A percentile compares a stretch with the other conserved stretches of the same genome.
These are phyloP conservation scores for zebrafish (Danio rerio) DNA, from an alignment of 2,113 vertebrate genomes.

Conservation along the genomic window GRCz12tu NC_133177.1:1404501-1405000, in stretches of 20 bases:
- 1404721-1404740: constrained; percentile 1
- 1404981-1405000: background rate
- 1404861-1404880: too few species aligned
- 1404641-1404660: background rate
- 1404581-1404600: constrained; percentile 94
- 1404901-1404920: too few species aligned
- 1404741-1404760: background rate
- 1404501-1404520: background rate
- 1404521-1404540: background rate
- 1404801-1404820: too few species aligned
- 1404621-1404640: constrained; percentile 86
- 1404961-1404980: background rate
- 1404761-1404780: background rate
- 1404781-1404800: background rate
- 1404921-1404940: too few species aligned
- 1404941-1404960: too few species aligned
- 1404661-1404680: background rate
- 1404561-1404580: constrained; percentile 95
- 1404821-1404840: too few species aligned
- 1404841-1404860: too few species aligned
- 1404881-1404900: too few species aligned
- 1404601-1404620: constrained; percentile 96
- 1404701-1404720: background rate
- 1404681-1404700: background rate
- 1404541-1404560: constrained; percentile 68